Percentiles rank a stretch among this genome's conserved stretches.
Conservation (phyloP, 1,140 invertebrate species). For the Gerris buenoi region DNA sequence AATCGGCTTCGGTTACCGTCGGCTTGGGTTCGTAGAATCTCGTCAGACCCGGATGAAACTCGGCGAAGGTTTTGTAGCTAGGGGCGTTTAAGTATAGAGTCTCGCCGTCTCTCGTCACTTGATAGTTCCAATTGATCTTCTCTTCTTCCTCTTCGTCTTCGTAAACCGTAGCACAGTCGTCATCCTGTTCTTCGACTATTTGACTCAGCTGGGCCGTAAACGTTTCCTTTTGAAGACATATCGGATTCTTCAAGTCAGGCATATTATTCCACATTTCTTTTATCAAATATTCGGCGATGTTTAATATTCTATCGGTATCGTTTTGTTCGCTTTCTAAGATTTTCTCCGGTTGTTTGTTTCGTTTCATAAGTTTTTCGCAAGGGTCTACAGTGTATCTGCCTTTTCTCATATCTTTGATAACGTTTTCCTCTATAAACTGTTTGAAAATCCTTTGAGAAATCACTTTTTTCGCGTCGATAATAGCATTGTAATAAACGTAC, state of each 20-base stretch:
- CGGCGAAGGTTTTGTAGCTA: background rate
- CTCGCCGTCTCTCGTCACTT: background rate
- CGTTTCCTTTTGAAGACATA: background rate
- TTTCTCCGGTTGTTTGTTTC: background rate
- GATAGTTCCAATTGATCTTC: background rate
- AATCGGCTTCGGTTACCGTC: background rate
- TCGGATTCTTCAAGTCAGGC: background rate
- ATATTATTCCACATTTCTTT: background rate
- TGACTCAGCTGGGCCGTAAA: background rate
- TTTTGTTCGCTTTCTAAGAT: background rate
- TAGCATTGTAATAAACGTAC: background rate
- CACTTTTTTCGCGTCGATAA: background rate
- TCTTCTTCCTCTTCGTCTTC: background rate
- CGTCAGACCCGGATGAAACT: background rate
- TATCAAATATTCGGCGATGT: background rate
- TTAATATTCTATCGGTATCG: background rate
- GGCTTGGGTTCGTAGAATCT: background rate
- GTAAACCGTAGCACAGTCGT: background rate
- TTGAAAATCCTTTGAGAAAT: background rate
- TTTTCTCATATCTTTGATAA: background rate
- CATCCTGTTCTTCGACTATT: background rate
- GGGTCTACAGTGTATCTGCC: background rate
- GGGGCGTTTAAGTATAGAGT: background rate
- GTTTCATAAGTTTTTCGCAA: background rate
- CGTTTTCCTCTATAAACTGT: background rate